phyloP scores from a whole-genome alignment of 2,888 invertebrate species.

The Himalopsyche tibetana region DNA sequence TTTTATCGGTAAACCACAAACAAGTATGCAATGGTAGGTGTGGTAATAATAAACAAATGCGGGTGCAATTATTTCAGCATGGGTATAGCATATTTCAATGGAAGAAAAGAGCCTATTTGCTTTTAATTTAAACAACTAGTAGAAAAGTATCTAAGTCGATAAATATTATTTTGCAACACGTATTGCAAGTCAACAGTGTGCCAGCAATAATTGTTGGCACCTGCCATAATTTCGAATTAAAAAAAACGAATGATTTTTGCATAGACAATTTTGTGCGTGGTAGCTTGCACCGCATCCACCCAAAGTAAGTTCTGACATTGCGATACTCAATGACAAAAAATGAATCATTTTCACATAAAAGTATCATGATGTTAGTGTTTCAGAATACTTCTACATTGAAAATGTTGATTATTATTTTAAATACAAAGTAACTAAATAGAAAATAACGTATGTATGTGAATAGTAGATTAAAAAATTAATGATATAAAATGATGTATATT shows the following conservation, averaged over 20 bases:
- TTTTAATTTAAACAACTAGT: too few species aligned
- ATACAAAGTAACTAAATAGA: too few species aligned
- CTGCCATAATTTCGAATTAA: background rate
- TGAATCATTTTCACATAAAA: background rate
- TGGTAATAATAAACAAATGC: background rate
- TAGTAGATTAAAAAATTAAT: too few species aligned
- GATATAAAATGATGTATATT: too few species aligned
- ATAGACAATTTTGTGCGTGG: conserved; percentile 12
- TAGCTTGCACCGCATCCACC: background rate
- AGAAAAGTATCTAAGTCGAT: background rate
- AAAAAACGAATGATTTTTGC: background rate
- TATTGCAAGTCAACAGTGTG: background rate
- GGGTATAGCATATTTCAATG: background rate
- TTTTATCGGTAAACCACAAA: conserved; percentile 1
- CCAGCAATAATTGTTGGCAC: background rate
- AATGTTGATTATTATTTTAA: too few species aligned
- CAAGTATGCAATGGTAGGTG: background rate
- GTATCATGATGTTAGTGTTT: too few species aligned
- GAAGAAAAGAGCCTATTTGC: background rate
- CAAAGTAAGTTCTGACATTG: background rate
- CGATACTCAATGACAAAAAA: background rate
- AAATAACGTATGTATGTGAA: too few species aligned
- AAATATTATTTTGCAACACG: background rate
- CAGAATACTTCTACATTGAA: too few species aligned
- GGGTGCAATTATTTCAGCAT: background rate